A percentile compares a stretch with the other conserved stretches of the same genome.
Conservation (phyloP, 2,888 invertebrate genomes). For the Trichogramma evanescens region DNA sequence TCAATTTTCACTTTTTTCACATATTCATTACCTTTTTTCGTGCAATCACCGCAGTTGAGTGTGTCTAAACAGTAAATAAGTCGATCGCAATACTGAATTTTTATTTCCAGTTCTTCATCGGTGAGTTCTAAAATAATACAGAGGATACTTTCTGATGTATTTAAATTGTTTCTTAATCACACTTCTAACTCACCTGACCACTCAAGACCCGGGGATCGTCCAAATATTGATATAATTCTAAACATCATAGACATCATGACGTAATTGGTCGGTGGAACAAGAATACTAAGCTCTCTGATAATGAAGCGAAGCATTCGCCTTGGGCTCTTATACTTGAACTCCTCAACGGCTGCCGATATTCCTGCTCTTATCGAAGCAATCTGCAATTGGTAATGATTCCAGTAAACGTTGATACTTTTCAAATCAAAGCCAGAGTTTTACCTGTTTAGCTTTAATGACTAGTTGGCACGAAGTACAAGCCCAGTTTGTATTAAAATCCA, state of each 20-base stretch:
- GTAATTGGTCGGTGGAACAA: slow-evolving; percentile 57
- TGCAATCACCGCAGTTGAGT: slow-evolving; percentile 52
- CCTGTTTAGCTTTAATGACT: slow-evolving; percentile 50
- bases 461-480: slow-evolving; percentile 54
- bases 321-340: slow-evolving; percentile 50
- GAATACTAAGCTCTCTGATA: slow-evolving; percentile 49
- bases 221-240: slow-evolving; percentile 57
- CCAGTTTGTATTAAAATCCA: slow-evolving; percentile 54
- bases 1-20: background rate
- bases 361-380: slow-evolving; percentile 34
- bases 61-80: slow-evolving; percentile 53
- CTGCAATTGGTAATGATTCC: slow-evolving; percentile 22
- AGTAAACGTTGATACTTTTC: slow-evolving; percentile 28
- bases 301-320: slow-evolving; percentile 55
- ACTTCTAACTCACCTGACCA: slow-evolving; percentile 53
- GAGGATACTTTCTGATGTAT: background rate
- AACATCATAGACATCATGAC: slow-evolving; percentile 59
- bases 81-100: slow-evolving; percentile 58
- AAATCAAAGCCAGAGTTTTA: slow-evolving; percentile 48
- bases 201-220: slow-evolving; percentile 51
- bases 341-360: slow-evolving; percentile 53
- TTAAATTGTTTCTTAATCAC: background rate
- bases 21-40: slow-evolving; percentile 34
- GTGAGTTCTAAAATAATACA: slow-evolving; percentile 52
- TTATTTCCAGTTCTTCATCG: slow-evolving; percentile 53